Conservation (phyloP, 2,797 vertebrate genomes). For the Sebastes oblongus region DNA sequence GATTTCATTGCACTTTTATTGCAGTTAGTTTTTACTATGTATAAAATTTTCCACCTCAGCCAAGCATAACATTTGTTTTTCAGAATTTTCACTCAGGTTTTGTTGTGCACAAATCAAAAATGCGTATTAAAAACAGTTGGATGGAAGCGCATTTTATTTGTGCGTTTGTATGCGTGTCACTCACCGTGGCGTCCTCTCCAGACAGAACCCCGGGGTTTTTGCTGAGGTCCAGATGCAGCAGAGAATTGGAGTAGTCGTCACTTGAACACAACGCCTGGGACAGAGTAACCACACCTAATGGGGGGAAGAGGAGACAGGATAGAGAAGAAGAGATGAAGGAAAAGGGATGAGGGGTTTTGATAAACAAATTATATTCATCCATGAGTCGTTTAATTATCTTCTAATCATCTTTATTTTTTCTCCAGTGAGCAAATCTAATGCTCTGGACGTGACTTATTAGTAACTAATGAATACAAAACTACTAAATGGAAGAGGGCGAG, state of each 20-base stretch:
- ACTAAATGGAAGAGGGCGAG: neutral
- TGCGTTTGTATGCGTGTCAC: conserved; percentile 25
- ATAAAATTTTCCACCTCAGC: neutral
- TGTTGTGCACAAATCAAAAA: neutral
- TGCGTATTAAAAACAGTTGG: neutral
- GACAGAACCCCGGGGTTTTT: conserved; percentile 90
- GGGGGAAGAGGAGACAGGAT: neutral
- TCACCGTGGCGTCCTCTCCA: conserved; percentile 90
- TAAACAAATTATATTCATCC: conserved; percentile 7
- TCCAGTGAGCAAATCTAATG: conserved; percentile 1
- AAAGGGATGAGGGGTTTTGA: neutral
- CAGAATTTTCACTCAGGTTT: neutral
- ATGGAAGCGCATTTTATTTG: neutral
- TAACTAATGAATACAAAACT: conserved; percentile 24
- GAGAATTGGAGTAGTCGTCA: conserved; percentile 90
- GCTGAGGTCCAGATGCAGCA: conserved; percentile 91
- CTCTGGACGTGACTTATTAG: conserved; percentile 17
- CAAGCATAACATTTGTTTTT: neutral
- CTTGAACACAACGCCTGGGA: conserved; percentile 90
- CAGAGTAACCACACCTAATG: conserved; percentile 86
- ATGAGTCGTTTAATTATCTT: conserved; percentile 14
- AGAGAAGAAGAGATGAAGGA: neutral
- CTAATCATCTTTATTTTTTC: neutral
- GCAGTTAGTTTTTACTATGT: neutral
- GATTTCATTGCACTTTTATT: neutral